Conservation (phyloP, 2,888 invertebrate genomes). For the Sepiola atlantica region DNA sequence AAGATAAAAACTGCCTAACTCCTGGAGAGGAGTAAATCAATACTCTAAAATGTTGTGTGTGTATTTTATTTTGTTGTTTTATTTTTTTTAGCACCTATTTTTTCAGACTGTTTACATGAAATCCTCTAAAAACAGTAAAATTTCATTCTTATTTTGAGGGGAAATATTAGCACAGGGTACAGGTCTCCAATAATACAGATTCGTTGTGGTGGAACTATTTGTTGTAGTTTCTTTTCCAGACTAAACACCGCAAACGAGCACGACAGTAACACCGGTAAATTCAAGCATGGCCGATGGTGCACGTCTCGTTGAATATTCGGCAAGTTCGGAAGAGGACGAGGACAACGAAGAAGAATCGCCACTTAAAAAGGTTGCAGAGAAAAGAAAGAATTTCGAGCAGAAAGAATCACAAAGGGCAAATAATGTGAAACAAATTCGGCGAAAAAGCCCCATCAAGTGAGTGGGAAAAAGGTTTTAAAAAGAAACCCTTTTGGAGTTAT, state of each 20-base stretch:
- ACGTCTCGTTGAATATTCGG: constrained; percentile 37
- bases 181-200: too few relatives aligned
- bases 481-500: background rate
- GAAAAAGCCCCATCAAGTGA: background rate
- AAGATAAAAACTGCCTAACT: too few relatives aligned
- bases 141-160: too few relatives aligned
- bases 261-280: background rate
- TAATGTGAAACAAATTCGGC: background rate
- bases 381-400: background rate
- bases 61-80: too few relatives aligned
- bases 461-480: background rate
- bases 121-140: too few relatives aligned
- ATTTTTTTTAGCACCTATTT: too few relatives aligned
- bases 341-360: background rate
- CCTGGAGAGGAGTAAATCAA: too few relatives aligned
- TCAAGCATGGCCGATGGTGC: background rate
- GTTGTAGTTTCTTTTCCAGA: background rate
- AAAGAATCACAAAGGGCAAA: background rate
- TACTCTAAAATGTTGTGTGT: too few relatives aligned
- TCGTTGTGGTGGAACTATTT: background rate
- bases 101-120: too few relatives aligned
- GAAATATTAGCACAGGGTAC: too few relatives aligned
- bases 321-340: constrained; percentile 33
- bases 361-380: background rate
- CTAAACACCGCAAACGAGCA: background rate